Evolutionary conservation across 2,888 invertebrate species (phyloP).

Genomic region (Habrosyne pyritoides): DNA sequence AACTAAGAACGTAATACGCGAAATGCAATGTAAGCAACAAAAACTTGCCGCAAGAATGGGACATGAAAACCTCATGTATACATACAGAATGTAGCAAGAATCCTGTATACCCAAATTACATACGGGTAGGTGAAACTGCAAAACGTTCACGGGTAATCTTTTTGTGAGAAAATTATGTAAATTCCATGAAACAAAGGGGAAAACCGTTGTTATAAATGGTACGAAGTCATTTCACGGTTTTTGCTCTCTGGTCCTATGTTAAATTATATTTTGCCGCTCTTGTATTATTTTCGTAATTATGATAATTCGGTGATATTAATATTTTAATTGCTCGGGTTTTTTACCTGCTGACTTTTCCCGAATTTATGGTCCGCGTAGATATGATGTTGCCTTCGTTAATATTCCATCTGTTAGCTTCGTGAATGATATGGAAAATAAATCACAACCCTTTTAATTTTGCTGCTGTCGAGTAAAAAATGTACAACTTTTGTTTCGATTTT

Average conservation of each 20-base stretch:
- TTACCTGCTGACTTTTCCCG: no score
- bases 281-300: background rate
- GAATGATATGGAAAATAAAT: no score
- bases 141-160: conserved; percentile 15
- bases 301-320: background rate
- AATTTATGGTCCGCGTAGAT: no score
- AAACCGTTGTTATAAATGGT: conserved; percentile 14
- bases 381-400: no score
- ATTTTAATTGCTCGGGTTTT: background rate
- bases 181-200: conserved; percentile 16
- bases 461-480: no score
- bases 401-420: no score
- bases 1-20: background rate
- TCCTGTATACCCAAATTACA: background rate
- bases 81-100: background rate
- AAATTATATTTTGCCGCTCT: background rate
- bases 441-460: no score
- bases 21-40: background rate
- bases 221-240: conserved; percentile 18
- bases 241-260: conserved; percentile 7
- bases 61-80: background rate
- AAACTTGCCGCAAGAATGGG: background rate
- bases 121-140: conserved; percentile 9
- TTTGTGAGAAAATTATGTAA: conserved; percentile 18
- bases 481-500: no score